Evolutionary conservation across 35 echinoderm and acorn worm species (phyloP), one percentile per base, ranked within the genome.

Genomic region (Strongylocentrotus purpuratus): DNA sequence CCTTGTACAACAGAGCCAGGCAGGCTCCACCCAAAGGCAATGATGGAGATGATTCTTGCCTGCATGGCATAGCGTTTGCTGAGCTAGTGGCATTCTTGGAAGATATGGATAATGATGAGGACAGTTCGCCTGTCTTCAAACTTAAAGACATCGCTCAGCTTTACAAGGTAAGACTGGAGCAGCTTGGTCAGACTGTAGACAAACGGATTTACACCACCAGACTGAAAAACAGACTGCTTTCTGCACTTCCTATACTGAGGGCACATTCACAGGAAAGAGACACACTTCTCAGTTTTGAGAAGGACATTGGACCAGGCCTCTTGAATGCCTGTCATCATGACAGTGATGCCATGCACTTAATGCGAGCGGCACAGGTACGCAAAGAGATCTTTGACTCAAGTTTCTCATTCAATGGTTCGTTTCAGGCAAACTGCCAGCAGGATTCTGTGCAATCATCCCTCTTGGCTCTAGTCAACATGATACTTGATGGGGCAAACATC

Each of bases 121-220:
- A 95, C 45, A 59, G 28, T 50, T 78, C 93, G 7, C 48, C 95
- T 61, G 92, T 97, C 14, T 96, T 97, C 78, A 96, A 46, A 91
- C 48, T 97, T 9, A 14, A 86, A 12, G 93, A 97, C 94, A 61
- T 97, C 50, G 95, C 58, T 20, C 33, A 92, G 8, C 94, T 97
- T 3, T 97, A 97, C 88, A 86, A 95, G 95, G 61, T 94, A 5
- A 92, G 94, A 95, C 46, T 97, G 94, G 97, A 97, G 46, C 97
- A 97, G 87, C 91, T 97, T 31, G 97, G 97, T 25, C 94, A 52
- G 10, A 33, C 9, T 1, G 14, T 95, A 3, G 88, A 93, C 22
- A 48, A 87, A 0, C 86, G 94, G 55, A 87, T 97, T 5, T 96
- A 97, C 92, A 85, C 95, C 15, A 97, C 95, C 45, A 87, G 94